Percentiles rank a stretch among this genome's conserved stretches.
Evolutionary conservation across 2,888 invertebrate species (phyloP).

Genomic region (Pachymerium ferrugineum): DNA sequence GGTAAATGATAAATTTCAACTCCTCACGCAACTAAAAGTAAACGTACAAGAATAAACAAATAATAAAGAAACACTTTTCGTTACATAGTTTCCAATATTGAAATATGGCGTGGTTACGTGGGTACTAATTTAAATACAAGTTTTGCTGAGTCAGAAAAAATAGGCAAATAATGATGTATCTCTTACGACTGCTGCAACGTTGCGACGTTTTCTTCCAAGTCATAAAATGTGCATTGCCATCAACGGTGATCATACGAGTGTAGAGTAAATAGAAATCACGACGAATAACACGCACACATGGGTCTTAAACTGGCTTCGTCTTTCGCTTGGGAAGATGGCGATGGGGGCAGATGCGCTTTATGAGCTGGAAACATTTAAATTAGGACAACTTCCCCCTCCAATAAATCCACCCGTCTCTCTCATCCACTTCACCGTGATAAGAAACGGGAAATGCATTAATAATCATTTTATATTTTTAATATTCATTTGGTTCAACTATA

Average conservation of each 20-base stretch:
- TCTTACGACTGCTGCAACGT: neutral
- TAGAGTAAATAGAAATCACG: conserved; percentile 24
- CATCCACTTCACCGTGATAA: conserved; percentile 9
- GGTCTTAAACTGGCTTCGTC: conserved; percentile 22
- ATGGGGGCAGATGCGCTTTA: conserved; percentile 27
- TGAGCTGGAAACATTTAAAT: conserved; percentile 27
- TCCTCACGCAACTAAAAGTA: too few relatives aligned
- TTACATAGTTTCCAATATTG: too few relatives aligned
- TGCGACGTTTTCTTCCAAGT: conserved; percentile 1
- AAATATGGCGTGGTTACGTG: too few relatives aligned
- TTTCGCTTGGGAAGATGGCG: conserved; percentile 25
- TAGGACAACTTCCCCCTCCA: conserved; percentile 25
- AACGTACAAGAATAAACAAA: too few relatives aligned
- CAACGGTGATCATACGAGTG: conserved; percentile 25
- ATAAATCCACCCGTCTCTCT: conserved; percentile 22
- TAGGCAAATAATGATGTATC: too few relatives aligned
- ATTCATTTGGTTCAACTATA: too few relatives aligned
- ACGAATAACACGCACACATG: conserved; percentile 27
- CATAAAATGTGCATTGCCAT: conserved; percentile 14
- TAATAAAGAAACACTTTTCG: too few relatives aligned
- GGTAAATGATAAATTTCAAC: too few relatives aligned
- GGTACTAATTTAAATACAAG: too few relatives aligned
- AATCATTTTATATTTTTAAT: conserved; percentile 8
- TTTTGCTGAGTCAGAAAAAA: too few relatives aligned
- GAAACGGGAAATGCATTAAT: neutral